Base-by-base conservation (phyloP, 1,140 invertebrate species). In the Brachionus rubens region DNA sequence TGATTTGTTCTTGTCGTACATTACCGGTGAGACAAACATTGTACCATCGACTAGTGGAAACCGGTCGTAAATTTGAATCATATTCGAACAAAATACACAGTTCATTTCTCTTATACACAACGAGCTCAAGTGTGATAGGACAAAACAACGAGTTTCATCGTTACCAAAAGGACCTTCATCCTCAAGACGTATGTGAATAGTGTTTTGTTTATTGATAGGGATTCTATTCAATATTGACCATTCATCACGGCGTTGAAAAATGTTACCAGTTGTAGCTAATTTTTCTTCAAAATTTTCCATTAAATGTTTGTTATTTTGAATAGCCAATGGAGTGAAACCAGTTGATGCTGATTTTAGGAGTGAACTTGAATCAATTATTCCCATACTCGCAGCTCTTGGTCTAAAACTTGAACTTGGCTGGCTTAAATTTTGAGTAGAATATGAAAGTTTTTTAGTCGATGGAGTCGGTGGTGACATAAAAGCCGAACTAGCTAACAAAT, bases 41-140 rank as follows among this genome's bases (percentile, higher is more conserved):
- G 94, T 97, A 46, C 96, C 96, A 83, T 98, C 94, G 41, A 98
- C 91, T 65, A 98, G 86, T 1, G 96, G 96, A 86, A 97, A 97
- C 77, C 93, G 89, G 87, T 98, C 96, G 86, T 94, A 98, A 75
- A 96, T 92, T 68, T 90, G 87, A 87, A 95, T 88, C 14, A 90
- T 88, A 48, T 90, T 89, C 77, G 91, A 89, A 85, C 93, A 96
- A 54, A 94, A 86, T 5, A 94, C 90, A 82, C 93, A 96, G 3
- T 89, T 88, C 2, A 93, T 91, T 50, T 90, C 90, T 24, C 75
- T 79, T 84, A 90, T 90, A 78, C 92, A 90, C 76, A 91, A 88
- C 21, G 91, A 91, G 77, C 91, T 91, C 80, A 96, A 85, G 14
- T 91, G 94, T 28, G 92, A 93, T 80, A 96, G 86, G 79, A 96